These are phyloP conservation scores for Neoseiulus cucumeris DNA, from an alignment of 1,140 invertebrate species.

Conservation along the genomic window DNA sequence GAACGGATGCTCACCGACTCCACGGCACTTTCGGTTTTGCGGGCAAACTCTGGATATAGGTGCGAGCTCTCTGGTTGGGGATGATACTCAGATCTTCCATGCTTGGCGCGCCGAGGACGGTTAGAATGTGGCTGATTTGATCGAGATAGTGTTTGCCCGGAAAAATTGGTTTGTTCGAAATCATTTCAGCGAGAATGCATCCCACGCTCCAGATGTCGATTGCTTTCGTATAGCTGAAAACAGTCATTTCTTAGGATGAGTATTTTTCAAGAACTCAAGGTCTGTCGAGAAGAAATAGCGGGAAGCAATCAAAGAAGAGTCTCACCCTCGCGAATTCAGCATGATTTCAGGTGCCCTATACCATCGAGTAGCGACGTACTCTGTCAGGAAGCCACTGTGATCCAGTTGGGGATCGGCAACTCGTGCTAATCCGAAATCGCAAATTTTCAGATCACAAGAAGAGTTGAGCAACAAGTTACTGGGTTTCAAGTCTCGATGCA, in stretches of 20 bases:
- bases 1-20: constrained; percentile 31
- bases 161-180: constrained; percentile 92
- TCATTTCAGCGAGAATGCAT: constrained; percentile 96
- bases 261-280: too few species aligned
- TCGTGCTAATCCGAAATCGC: constrained; percentile 87
- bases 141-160: constrained; percentile 98
- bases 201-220: constrained; percentile 99
- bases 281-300: constrained; percentile 15
- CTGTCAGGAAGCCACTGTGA: constrained; percentile 95
- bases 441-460: constrained; percentile 99
- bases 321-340: constrained; percentile 83
- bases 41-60: constrained; percentile 88
- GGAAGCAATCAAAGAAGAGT: background rate
- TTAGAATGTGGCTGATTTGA: constrained; percentile 94
- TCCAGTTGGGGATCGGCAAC: constrained; percentile 98
- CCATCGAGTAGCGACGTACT: constrained; percentile 96
- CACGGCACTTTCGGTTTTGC: constrained; percentile 92
- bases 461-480: constrained; percentile 96
- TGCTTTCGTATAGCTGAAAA: constrained; percentile 14
- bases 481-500: constrained; percentile 94
- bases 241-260: too few species aligned
- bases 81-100: constrained; percentile 92
- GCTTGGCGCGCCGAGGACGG: constrained; percentile 85
- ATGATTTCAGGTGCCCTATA: constrained; percentile 97
- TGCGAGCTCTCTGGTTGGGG: constrained; percentile 95